Evolutionary conservation across 2,797 vertebrate species (phyloP).

Genomic region (Lithobates pipiens): DNA sequence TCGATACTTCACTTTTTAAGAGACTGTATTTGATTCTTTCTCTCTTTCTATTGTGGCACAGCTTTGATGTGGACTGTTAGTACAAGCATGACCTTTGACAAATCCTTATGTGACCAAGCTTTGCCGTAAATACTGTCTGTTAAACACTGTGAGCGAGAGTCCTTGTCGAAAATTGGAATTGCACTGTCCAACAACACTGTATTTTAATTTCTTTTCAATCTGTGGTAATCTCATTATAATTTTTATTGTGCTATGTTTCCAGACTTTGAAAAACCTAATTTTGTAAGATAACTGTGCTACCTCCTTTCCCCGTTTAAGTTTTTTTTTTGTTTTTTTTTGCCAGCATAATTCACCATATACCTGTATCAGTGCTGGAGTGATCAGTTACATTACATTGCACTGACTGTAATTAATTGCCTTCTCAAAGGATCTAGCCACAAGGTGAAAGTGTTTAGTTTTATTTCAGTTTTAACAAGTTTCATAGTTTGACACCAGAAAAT

Average conservation of each 20-base stretch:
- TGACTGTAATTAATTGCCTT: constrained; percentile 43
- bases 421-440: constrained; percentile 24
- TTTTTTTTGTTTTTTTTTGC: constrained; percentile 37
- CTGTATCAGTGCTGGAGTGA: constrained; percentile 30
- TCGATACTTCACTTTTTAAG: constrained; percentile 98
- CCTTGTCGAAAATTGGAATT: constrained; percentile 75
- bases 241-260: constrained; percentile 71
- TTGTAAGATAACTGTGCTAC: constrained; percentile 81
- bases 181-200: constrained; percentile 75
- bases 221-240: constrained; percentile 76
- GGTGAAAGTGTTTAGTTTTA: neutral
- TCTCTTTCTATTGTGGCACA: constrained; percentile 69
- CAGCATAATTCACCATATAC: constrained; percentile 17
- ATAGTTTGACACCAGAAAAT: constrained; percentile 53
- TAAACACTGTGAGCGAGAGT: constrained; percentile 80
- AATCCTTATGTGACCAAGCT: constrained; percentile 72
- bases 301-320: constrained; percentile 60
- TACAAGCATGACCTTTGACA: constrained; percentile 86
- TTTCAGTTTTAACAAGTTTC: constrained; percentile 27
- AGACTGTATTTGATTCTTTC: constrained; percentile 56
- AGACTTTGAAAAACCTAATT: constrained; percentile 70
- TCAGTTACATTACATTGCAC: constrained; percentile 27
- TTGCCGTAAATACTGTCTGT: constrained; percentile 71
- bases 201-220: constrained; percentile 72
- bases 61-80: constrained; percentile 72